Base-by-base conservation (phyloP, 1,140 invertebrate genomes). In the Sminthurinus signatus region DNA sequence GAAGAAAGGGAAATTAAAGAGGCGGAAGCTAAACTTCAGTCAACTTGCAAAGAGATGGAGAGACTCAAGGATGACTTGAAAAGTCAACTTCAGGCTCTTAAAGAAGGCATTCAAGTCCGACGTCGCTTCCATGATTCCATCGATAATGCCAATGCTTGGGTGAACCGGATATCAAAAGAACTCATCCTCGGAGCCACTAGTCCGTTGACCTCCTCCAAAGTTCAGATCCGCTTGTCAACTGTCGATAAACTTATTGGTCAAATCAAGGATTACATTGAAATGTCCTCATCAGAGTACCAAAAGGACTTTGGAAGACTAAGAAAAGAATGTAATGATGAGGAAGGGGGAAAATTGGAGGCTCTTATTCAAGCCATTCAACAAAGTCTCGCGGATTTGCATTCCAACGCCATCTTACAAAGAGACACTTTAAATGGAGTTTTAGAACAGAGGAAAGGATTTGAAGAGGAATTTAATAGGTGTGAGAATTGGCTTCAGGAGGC, bases 401-500 rank as follows among this genome's bases (percentile, higher is more conserved):
- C 29, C 27, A 58, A 36, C 25, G 50, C 65, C 5, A 14, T 50
- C 12, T 17, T 21, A 17, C 46, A 63, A 32, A 60, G 32, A 19
- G 55, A 67, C 23, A 56, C 25, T 29, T 36, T 67, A 0, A 50
- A 58, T 12, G 32, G 56, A 21, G 56, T 55, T 21, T 75, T 91
- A 14, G 82, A 86, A 76, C 84, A 84, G 21, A 81, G 91, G 69
- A 86, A 84, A 74, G 80, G 85, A 19, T 90, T 94, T 73, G 90
- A 94, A 76, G 83, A 81, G 57, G 85, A 89, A 63, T 80, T 90
- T 46, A 85, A 89, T 60, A 85, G 86, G 69, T 88, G 87, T 74
- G 82, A 88, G 67, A 84, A 88, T 67, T 93, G 90, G 90, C 78
- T 93, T 21, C 88, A 89, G 56, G 86, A 93, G 80, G 88, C 88